phyloP scores from a whole-genome alignment of 2,113 vertebrate genomes.

The Lepisosteus oculatus region DNA sequence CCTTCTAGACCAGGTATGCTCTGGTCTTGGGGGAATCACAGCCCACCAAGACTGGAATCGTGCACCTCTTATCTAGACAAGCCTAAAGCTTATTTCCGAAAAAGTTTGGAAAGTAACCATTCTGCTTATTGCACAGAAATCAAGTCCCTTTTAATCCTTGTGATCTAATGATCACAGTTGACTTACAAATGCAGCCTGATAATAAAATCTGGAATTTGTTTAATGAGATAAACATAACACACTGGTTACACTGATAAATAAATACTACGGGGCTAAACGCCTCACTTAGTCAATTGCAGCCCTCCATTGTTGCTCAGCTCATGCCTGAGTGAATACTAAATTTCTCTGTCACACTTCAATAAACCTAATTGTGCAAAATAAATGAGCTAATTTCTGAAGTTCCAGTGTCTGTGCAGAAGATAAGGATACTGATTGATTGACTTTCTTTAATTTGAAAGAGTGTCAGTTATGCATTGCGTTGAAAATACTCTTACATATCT shows the following conservation, averaged over 20 bases:
- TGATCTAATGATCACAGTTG: conserved; percentile 69
- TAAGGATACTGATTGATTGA: conserved; percentile 95
- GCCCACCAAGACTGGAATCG: no score
- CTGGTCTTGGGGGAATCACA: no score
- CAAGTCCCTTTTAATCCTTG: conserved; percentile 48
- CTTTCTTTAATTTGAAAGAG: conserved; percentile 65
- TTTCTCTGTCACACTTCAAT: conserved; percentile 98
- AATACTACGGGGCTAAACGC: conserved; percentile 92
- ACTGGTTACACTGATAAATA: conserved; percentile 90
- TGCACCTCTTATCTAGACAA: not conserved
- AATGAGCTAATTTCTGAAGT: conserved; percentile 99
- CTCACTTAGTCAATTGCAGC: conserved; percentile 77
- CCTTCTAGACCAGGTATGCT: not conserved
- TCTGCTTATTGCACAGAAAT: conserved; percentile 47
- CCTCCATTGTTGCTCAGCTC: conserved; percentile 75
- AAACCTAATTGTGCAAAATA: conserved; percentile 99
- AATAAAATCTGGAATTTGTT: conserved; percentile 75
- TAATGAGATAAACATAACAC: conserved; percentile 86
- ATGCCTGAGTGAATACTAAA: conserved; percentile 83
- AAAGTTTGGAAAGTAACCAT: not conserved
- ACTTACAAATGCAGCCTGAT: conserved; percentile 43
- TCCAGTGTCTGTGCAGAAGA: conserved; percentile 87
- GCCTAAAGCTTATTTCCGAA: no score
- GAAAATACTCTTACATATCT: conserved; percentile 59
- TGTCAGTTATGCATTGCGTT: conserved; percentile 63